These are phyloP conservation scores for Trypoxylus dichotomus DNA, from an alignment of 1,140 invertebrate genomes.

Conservation along the genomic window DNA sequence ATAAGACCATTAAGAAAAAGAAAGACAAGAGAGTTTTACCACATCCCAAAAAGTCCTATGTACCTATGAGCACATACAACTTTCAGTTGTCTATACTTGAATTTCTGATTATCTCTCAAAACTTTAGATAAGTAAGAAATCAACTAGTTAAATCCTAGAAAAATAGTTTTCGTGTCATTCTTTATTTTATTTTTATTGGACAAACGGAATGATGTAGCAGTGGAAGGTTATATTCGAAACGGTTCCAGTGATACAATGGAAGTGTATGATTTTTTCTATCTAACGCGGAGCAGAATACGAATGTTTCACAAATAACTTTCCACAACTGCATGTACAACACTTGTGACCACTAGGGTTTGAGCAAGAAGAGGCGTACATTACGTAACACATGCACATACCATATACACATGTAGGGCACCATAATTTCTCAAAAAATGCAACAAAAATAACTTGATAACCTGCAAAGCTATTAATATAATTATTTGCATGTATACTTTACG, in stretches of 20 bases:
- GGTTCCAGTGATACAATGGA: no score
- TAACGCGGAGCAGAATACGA: no score
- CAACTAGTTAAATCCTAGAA: not conserved
- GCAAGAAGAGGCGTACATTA: constrained; percentile 34
- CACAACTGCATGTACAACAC: not conserved
- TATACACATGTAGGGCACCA: not conserved
- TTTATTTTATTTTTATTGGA: not conserved
- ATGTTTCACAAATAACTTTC: not conserved
- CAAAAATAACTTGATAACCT: not conserved
- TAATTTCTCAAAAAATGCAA: not conserved
- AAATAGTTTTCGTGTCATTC: not conserved
- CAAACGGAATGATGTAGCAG: not conserved
- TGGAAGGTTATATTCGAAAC: not conserved
- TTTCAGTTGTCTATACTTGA: no score
- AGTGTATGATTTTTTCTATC: no score
- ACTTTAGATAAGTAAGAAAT: not conserved
- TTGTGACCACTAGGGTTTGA: constrained; percentile 30
- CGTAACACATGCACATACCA: constrained; percentile 12
- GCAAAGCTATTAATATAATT: constrained; percentile 7
- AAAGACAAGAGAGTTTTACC: no score
- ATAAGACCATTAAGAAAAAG: no score
- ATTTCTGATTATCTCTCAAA: no score
- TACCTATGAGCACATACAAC: no score
- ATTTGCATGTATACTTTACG: constrained; percentile 9
- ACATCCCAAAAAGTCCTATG: no score